Evolutionary conservation across 1,140 invertebrate species (phyloP), one percentile per base, ranked within the genome.

Genomic region (Vanessa atalanta): DNA sequence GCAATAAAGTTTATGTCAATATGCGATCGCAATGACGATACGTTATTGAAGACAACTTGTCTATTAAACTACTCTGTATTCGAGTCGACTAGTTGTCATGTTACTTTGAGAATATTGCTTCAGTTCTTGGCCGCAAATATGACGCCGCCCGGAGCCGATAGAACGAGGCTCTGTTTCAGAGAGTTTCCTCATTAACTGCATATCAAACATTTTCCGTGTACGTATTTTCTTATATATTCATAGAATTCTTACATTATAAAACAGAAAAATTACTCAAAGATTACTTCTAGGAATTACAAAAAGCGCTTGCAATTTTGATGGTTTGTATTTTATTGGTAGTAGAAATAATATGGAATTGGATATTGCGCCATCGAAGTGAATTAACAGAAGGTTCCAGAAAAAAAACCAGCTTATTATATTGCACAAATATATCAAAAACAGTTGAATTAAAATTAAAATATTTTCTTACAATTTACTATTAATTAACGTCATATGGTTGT

Each of bases 51-150:
- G 53, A 70, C 63, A 47, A 71, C 70, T 76, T 51, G 69, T 74
- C 63, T 84, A 85, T 79, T 73, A 78, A 79, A 77, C 82, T 83
- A 79, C 72, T 88, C 80, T 81, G 80, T 86, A 88, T 87, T 86
- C 84, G 74, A 81, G 79, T 76, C 77, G 80, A 81, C 80, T 79
- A 81, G 81, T 83, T 84, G 79, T 83, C 81, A 83, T 80, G 81
- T 81, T 84, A 85, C 84, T 79, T 79, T 67, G 78, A 73, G 84
- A 87, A 87, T 84, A 87, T 86, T 87, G 83, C 79, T 83, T 75
- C 78, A 75, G 80, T 74, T 79, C 73, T 83, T 84, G 76, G 79
- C 85, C 80, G 70, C 83, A 79, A 83, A 83, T 79, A 84, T 75
- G 77, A 80, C 73, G 70, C 70, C 71, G 65, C 55, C 77, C 47